These are phyloP conservation scores for Dynastes tityus DNA, from an alignment of 2,888 invertebrate species.

Conservation along the genomic window DNA sequence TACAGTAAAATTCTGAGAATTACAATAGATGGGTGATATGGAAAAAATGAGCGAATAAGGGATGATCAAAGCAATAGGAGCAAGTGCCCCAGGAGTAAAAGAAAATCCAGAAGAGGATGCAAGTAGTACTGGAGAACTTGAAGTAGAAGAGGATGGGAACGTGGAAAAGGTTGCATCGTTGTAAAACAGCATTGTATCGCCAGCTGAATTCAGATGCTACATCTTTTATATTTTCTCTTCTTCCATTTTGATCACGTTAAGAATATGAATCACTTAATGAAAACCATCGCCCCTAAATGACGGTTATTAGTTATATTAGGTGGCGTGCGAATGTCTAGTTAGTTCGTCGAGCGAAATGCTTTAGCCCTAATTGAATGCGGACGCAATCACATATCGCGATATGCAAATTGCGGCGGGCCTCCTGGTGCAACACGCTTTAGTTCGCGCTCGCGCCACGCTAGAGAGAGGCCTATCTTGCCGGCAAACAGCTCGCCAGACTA, in stretches of 20 bases:
- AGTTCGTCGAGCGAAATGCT: slow-evolving; percentile 55
- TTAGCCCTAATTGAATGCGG: slow-evolving; percentile 57
- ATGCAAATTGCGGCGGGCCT: slow-evolving; percentile 59
- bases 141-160: too few relatives aligned
- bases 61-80: too few relatives aligned
- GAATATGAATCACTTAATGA: not conserved
- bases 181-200: too few relatives aligned
- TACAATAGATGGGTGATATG: too few relatives aligned
- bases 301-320: slow-evolving; percentile 40
- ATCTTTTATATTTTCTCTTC: not conserved
- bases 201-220: too few relatives aligned
- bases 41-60: too few relatives aligned
- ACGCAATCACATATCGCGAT: slow-evolving; percentile 60
- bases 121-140: too few relatives aligned
- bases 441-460: slow-evolving; percentile 48
- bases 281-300: not conserved
- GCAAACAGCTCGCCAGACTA: slow-evolving; percentile 56
- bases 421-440: slow-evolving; percentile 59
- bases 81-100: too few relatives aligned
- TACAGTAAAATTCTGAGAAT: too few relatives aligned
- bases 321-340: slow-evolving; percentile 51
- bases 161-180: too few relatives aligned
- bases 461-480: slow-evolving; percentile 52
- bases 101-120: too few relatives aligned
- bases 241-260: not conserved